Evolutionary conservation across 2,113 vertebrate genomes (phyloP).

Genomic region (Pomatorhinus ruficollis): DNA sequence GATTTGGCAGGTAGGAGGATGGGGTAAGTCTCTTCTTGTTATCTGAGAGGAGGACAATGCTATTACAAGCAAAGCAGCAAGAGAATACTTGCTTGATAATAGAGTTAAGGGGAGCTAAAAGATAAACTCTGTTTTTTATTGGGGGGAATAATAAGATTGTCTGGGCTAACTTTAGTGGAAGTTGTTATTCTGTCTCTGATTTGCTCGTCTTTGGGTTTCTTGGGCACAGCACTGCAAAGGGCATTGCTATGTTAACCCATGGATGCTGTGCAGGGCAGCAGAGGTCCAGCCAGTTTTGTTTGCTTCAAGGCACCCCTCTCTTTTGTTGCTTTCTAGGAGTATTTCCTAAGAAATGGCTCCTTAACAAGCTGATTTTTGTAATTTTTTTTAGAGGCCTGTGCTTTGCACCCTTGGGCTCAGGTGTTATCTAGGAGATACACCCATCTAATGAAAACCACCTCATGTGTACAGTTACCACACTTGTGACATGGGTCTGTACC

Average conservation of each 20-base stretch:
- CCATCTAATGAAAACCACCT: neutral
- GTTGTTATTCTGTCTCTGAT: neutral
- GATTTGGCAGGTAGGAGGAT: conserved; percentile 35
- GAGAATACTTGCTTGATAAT: conserved; percentile 54
- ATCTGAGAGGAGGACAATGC: conserved; percentile 38
- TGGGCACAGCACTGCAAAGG: neutral
- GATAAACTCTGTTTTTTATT: conserved; percentile 1
- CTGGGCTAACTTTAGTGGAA: neutral
- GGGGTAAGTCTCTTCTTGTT: conserved; percentile 32
- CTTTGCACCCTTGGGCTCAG: neutral
- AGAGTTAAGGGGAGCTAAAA: conserved; percentile 30
- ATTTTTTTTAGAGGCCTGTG: neutral
- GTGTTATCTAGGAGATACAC: fast-evolving
- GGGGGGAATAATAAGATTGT: neutral
- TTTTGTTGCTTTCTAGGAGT: neutral
- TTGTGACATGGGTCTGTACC: neutral
- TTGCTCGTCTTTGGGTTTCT: neutral
- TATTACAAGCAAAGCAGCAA: conserved; percentile 40
- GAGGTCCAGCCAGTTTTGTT: neutral
- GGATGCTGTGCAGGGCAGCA: neutral
- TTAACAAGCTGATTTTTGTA: neutral
- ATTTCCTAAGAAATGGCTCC: neutral
- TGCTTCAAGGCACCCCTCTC: neutral
- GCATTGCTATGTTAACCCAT: neutral
- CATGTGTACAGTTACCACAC: too few relatives aligned